Evolutionary conservation across 2,113 vertebrate genomes (phyloP).

Genomic region (Channa argus): DNA sequence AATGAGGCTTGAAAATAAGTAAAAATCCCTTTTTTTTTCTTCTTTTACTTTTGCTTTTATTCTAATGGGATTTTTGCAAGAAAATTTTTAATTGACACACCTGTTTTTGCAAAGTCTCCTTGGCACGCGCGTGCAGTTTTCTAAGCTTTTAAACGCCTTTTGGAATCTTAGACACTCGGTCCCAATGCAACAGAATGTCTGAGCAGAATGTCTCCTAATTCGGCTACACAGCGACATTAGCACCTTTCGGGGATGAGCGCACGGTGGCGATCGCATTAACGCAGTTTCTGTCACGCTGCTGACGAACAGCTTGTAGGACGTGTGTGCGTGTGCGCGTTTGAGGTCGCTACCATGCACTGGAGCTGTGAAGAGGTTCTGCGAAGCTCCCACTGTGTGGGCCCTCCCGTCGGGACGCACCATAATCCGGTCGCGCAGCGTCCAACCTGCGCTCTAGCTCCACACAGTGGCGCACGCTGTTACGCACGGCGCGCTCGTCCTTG

Average conservation of each 20-base stretch:
- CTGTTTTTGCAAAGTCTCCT: too few species aligned
- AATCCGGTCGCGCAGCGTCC: background rate
- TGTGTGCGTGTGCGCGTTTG: conserved; percentile 6
- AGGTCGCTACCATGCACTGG: conserved; percentile 9
- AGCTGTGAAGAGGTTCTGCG: conserved; percentile 10
- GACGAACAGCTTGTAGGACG: conserved; percentile 23
- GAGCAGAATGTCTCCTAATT: background rate
- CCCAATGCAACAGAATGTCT: background rate
- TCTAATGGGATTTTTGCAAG: too few species aligned
- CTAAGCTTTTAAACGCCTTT: too few species aligned
- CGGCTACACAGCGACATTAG: too few species aligned
- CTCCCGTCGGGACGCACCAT: conserved; percentile 9
- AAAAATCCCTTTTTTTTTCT: background rate
- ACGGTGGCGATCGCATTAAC: background rate
- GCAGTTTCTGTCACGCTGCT: conserved; percentile 26
- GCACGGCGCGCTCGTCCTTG: conserved; percentile 5
- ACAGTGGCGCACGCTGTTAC: conserved; percentile 46
- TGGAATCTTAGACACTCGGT: too few species aligned
- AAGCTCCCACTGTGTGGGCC: conserved; percentile 20
- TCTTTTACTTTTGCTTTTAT: background rate
- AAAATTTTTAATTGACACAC: too few species aligned
- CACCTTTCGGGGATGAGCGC: too few species aligned
- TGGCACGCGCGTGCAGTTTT: too few species aligned
- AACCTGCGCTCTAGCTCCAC: conserved; percentile 32
- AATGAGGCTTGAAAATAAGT: background rate